Conservation (phyloP, 2,888 invertebrate species). For the Mystacides longicornis region DNA sequence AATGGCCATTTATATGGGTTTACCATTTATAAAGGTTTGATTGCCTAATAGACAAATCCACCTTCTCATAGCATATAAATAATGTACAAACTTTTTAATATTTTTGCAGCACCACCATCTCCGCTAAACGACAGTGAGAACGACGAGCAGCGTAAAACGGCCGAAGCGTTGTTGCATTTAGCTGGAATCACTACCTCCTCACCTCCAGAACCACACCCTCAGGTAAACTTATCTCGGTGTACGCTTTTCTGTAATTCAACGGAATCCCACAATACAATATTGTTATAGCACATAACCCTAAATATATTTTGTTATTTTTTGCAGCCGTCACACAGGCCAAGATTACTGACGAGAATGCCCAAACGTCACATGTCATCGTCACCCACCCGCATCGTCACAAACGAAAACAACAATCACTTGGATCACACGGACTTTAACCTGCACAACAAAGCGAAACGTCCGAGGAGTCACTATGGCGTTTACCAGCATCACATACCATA, state of each 20-base stretch:
- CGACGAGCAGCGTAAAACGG: slow-evolving; percentile 43
- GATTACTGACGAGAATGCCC: slow-evolving; percentile 19
- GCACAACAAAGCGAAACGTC: background rate
- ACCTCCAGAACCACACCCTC: background rate
- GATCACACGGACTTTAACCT: slow-evolving; percentile 1
- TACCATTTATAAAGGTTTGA: too few relatives aligned
- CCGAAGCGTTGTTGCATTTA: slow-evolving; percentile 45
- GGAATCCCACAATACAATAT: too few relatives aligned
- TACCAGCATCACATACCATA: background rate
- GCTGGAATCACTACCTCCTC: slow-evolving; percentile 34
- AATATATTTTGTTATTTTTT: background rate
- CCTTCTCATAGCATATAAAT: background rate
- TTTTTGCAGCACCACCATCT: slow-evolving; percentile 22
- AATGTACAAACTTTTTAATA: background rate
- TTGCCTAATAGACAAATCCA: too few relatives aligned
- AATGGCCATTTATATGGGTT: too few relatives aligned
- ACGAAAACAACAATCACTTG: slow-evolving; percentile 19
- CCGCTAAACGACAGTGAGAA: slow-evolving; percentile 22
- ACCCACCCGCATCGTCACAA: background rate
- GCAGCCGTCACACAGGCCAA: slow-evolving; percentile 17
- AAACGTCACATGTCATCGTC: slow-evolving; percentile 11
- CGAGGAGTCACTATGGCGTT: background rate
- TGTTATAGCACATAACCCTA: too few relatives aligned
- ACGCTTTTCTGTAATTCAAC: too few relatives aligned
- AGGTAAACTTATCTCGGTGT: background rate